Evolutionary conservation across 1,140 invertebrate genomes (phyloP), one percentile per base, ranked within the genome.

Genomic region (Neuroterus valhalla): DNA sequence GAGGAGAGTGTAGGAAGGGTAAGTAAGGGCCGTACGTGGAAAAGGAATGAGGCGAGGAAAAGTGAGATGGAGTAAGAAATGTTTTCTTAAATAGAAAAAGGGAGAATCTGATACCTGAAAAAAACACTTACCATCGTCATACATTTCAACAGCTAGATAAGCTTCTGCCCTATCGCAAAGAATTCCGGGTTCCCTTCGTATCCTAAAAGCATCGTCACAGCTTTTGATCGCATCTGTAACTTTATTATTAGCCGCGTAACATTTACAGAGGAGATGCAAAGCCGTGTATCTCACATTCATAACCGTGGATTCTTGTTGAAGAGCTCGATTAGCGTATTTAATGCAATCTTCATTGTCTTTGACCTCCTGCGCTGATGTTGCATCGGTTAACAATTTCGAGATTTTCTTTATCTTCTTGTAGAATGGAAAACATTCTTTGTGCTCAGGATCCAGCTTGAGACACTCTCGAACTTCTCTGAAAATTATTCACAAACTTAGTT

Each of bases 401-500:
- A 99, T 92, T 87, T 99, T 98, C 85, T 99, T 98, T 2, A 99
- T 91, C 87, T 97, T 98, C 87, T 99, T 99, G 89, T 99, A 99
- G 84, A 98, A 94, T n/a, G 95, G 93, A 89, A 94, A 98, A 90
- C 98, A 99, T 73, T 95, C 91, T 89, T 98, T 98, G 89, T 99
- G 97, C 83, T 99, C 99, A 0, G 98, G 98, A 91, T 99, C 98
- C 26, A 99, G 91, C 90, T 98, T 99, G 11, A 99, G 92, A 89
- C 99, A 99, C 89, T 99, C 98, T 23, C 98, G 93, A 78, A 99
- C 95, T 91, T 98, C 96, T 88, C 95, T 94, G 80, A 42, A 91
- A 89, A 83, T 79, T 75, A 83, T 71, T 79, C 21, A 55, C 31
- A 71, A 52, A 66, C 62, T 45, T 76, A 74, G 45, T 31, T 66